A percentile compares a stretch with the other conserved stretches of the same genome.
phyloP scores from a whole-genome alignment of 2,113 vertebrate species.

The Stigmatopora nigra region DNA sequence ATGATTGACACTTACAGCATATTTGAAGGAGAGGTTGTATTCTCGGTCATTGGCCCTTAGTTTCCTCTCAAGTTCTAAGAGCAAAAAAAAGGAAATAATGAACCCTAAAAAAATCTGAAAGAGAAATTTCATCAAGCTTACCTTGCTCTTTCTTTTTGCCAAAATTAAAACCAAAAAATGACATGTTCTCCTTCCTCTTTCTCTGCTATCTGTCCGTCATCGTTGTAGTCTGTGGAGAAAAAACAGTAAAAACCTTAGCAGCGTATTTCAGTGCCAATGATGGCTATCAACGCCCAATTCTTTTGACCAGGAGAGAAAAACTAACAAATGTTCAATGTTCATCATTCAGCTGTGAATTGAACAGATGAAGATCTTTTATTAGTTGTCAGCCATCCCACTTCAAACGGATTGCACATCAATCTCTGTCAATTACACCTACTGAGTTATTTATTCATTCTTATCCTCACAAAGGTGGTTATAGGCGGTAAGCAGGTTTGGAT shows the following conservation, averaged over 20 bases:
- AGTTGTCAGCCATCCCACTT: no score
- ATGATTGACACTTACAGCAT: slow-evolving; percentile 76
- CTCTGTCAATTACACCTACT: no score
- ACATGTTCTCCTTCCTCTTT: slow-evolving; percentile 66
- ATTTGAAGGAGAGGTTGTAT: slow-evolving; percentile 80
- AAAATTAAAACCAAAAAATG: slow-evolving; percentile 74
- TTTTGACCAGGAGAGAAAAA: no score
- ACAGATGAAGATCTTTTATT: no score
- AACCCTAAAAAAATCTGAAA: not conserved
- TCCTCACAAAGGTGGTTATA: no score
- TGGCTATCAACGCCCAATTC: no score
- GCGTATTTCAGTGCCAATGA: no score
- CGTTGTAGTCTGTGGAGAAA: slow-evolving; percentile 10
- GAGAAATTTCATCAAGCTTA: slow-evolving; percentile 23
- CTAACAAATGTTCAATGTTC: no score
- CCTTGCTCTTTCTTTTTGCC: slow-evolving; percentile 73
- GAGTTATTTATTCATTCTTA: no score
- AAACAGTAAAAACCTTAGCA: not conserved
- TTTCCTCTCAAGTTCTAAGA: slow-evolving; percentile 77
- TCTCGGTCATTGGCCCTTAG: slow-evolving; percentile 84
- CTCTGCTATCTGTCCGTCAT: slow-evolving; percentile 66
- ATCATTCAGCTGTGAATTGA: no score
- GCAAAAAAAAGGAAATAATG: slow-evolving; percentile 2
- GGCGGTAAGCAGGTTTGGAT: no score
- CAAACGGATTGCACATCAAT: no score